phyloP scores from a whole-genome alignment of 1,140 invertebrate species.

The Matsumurasca onukii region DNA sequence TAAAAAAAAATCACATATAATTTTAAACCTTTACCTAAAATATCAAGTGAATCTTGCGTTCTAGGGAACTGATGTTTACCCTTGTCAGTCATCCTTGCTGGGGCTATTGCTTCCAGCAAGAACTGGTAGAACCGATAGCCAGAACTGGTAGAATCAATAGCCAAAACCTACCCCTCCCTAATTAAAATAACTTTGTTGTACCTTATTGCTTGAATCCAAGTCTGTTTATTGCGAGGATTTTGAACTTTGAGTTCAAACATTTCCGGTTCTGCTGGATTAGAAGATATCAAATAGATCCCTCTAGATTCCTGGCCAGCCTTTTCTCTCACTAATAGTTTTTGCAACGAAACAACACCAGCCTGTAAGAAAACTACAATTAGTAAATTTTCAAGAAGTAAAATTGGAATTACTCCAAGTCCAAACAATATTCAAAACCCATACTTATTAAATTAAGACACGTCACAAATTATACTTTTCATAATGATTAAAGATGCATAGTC shows the following conservation, averaged over 20 bases:
- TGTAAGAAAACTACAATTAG: conserved; percentile 44
- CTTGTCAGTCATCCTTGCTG: too few species aligned
- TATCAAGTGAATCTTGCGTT: too few species aligned
- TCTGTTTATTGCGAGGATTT: conserved; percentile 82
- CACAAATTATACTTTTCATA: not conserved
- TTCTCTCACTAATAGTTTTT: conserved; percentile 87
- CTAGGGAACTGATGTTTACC: too few species aligned
- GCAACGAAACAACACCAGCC: conserved; percentile 87
- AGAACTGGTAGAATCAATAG: too few species aligned
- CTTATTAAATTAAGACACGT: too few species aligned
- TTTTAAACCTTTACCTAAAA: too few species aligned
- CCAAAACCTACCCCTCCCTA: too few species aligned
- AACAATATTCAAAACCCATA: not conserved
- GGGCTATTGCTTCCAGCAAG: too few species aligned
- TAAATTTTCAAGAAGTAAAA: not conserved
- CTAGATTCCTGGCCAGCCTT: conserved; percentile 87
- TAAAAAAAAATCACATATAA: too few species aligned
- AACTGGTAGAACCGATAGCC: too few species aligned
- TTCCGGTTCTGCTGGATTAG: conserved; percentile 83
- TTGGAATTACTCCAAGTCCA: not conserved
- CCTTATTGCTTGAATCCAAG: conserved; percentile 85
- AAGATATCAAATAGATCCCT: conserved; percentile 87
- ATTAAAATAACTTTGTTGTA: conserved; percentile 44
- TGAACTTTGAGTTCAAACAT: conserved; percentile 94
- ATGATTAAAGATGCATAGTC: too few species aligned